phyloP scores from a whole-genome alignment of 2,797 vertebrate species.

The Alcedo atthis region DNA sequence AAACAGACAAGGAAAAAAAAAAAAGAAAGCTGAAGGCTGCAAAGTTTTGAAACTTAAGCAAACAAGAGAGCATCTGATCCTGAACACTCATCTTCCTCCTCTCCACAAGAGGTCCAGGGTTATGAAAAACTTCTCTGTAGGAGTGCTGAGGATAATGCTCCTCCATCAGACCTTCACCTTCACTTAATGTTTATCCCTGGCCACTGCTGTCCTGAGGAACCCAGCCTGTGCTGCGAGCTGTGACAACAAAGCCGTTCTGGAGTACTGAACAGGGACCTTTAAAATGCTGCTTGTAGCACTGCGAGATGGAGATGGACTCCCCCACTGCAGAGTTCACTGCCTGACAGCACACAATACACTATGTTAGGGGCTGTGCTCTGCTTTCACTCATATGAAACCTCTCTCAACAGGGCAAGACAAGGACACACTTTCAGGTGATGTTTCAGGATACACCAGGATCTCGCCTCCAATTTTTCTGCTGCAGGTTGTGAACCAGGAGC shows the following conservation, averaged over 20 bases:
- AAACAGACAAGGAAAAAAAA: not conserved
- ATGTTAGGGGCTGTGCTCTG: accelerated
- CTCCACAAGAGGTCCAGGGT: not conserved
- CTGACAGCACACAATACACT: not conserved
- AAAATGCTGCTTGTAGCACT: not conserved
- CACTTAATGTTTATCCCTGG: not conserved
- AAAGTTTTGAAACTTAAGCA: constrained; percentile 31
- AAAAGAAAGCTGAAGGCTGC: not conserved
- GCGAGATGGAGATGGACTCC: not conserved
- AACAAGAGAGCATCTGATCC: not conserved
- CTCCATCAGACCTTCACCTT: not conserved
- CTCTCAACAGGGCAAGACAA: not conserved
- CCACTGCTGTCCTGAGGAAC: not conserved
- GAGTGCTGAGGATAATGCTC: not conserved
- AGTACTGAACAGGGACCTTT: not conserved
- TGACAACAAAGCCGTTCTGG: not conserved
- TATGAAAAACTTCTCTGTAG: constrained; percentile 1
- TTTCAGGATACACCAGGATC: not conserved
- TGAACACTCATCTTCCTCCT: not conserved
- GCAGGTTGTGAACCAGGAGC: not conserved
- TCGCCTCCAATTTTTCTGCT: not conserved
- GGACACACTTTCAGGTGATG: not conserved
- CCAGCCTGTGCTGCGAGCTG: accelerated
- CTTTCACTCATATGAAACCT: not conserved
- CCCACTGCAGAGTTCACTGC: not conserved